Evolutionary conservation across 2,113 vertebrate genomes (phyloP).

Genomic region (Gambusia affinis): DNA sequence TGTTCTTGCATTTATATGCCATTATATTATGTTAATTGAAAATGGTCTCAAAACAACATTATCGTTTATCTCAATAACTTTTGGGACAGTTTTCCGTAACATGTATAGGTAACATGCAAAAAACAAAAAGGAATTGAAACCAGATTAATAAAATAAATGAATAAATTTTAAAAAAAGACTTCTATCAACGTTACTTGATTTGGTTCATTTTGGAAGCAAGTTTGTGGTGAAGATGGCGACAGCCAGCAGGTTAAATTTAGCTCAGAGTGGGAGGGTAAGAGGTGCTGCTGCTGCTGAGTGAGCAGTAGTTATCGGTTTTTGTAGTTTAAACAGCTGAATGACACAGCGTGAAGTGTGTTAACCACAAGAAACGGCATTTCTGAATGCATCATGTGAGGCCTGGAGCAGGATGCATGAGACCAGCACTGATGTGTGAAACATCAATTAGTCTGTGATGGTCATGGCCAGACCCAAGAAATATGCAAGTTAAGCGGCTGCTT

Average conservation of each 20-base stretch:
- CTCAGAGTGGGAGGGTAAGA: background rate
- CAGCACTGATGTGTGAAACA: background rate
- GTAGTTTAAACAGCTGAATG: background rate
- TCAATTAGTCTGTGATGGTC: background rate
- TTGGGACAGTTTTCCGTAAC: too few relatives aligned
- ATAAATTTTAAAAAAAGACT: too few relatives aligned
- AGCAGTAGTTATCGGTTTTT: background rate
- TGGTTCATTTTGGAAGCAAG: background rate
- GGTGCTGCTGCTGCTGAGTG: background rate
- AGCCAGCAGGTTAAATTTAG: conserved; percentile 18
- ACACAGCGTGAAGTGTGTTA: background rate
- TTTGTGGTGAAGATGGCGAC: conserved; percentile 1
- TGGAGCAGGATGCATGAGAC: background rate
- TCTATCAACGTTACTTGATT: background rate
- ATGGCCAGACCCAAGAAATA: too few relatives aligned
- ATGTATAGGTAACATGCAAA: too few relatives aligned
- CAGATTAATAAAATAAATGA: too few relatives aligned
- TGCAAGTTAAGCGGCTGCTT: too few relatives aligned
- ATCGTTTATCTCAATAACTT: too few relatives aligned
- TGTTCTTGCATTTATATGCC: too few relatives aligned
- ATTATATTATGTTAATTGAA: too few relatives aligned
- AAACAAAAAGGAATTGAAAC: too few relatives aligned
- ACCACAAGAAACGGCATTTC: background rate
- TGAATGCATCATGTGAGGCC: background rate
- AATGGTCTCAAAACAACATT: too few relatives aligned